Evolutionary conservation across 1,140 invertebrate species (phyloP), one percentile per base, ranked within the genome.

Genomic region (Hydropsyche tenuis): DNA sequence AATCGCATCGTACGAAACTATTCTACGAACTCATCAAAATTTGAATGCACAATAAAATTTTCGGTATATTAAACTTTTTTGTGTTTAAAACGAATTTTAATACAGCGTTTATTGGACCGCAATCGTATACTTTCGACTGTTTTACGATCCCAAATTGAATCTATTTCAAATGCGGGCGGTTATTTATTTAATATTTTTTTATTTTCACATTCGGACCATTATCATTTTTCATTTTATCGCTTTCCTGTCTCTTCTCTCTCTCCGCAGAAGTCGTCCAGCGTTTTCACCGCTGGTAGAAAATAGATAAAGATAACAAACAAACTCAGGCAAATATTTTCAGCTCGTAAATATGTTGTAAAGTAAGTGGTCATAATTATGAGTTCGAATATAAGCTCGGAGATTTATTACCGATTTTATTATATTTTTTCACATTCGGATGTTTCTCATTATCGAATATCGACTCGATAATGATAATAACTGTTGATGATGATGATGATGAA

Each of bases 221-320:
- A 60, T 60, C 23, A 25, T 60, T 25, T 60, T 60, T 23, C 56
- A n/a, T 23, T 60, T 60, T 60, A 60, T 60, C 56, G 56, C 7
- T 25, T 25, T 60, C 23, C 56, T 60, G n/a, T 53, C 9, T 46
- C 45, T 53, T 18, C 48, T 9, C 48, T 20, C 48, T 2, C 48
- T 53, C 12, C n/a, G 18, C 23, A 18, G 2, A 25, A 22, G 56
- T 14, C 12, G 12, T 27, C 4, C 56, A 20, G 22, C 56, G 25
- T 60, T 60, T 60, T 53, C 48, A 53, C 48, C 56, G 20, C 56
- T 60, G 25, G 56, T 53, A 60, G 56, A 60, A 60, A 60, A 60
- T 60, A 60, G 56, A 60, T 60, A 60, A 60, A 60, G 56, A 60
- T 60, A 60, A 60, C 56, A 60, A 60, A 60, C 56, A 60, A 37